Conservation (phyloP, 2,113 vertebrate genomes). For the Elaphurus davidianus region DNA sequence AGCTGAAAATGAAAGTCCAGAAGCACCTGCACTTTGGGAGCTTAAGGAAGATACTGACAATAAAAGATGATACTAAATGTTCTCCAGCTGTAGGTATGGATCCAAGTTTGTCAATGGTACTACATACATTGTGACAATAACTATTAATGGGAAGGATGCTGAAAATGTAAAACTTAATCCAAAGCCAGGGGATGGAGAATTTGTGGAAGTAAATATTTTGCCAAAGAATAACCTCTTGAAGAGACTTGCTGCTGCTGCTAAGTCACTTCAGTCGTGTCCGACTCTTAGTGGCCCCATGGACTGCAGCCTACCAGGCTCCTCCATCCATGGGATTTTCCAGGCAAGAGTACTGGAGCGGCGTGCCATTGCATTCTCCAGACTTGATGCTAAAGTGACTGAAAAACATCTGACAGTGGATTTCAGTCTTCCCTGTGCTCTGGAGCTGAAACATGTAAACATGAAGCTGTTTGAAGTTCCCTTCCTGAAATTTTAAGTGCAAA, state of each 20-base stretch:
- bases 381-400: conserved; percentile 86
- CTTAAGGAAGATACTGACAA: conserved; percentile 92
- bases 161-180: conserved; percentile 89
- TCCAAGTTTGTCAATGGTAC: conserved; percentile 90
- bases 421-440: conserved; percentile 90
- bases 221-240: conserved; percentile 88
- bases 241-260: conserved; percentile 83
- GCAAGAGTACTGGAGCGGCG: no score
- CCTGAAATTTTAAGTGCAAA: conserved; percentile 82
- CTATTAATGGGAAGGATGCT: conserved; percentile 90
- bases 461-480: conserved; percentile 89
- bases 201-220: conserved; percentile 90
- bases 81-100: conserved; percentile 90
- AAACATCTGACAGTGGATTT: conserved; percentile 87
- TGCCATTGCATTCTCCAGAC: conserved; percentile 68
- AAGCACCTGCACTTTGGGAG: conserved; percentile 87
- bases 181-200: conserved; percentile 85
- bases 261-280: no score
- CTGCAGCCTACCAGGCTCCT: no score
- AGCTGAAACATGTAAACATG: conserved; percentile 87
- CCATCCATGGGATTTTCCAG: no score
- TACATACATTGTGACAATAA: conserved; percentile 85
- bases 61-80: conserved; percentile 87
- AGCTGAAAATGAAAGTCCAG: conserved; percentile 88
- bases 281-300: no score